Conservation (phyloP, 2,888 invertebrate species). For the Drosophila peninsularis region DNA sequence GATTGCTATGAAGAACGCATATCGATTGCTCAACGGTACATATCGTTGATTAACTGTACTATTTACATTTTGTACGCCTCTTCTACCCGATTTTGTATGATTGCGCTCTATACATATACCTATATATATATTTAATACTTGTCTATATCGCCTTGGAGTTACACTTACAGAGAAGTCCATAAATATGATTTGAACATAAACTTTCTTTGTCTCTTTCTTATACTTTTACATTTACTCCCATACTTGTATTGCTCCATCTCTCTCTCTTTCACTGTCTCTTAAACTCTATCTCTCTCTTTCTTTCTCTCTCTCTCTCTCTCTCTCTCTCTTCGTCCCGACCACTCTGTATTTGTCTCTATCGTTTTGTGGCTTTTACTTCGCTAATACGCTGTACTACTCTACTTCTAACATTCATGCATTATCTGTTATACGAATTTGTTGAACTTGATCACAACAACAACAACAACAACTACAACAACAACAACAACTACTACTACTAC, state of each 20-base stretch:
- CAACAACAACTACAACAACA: conserved; percentile 46
- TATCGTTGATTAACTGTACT: conserved; percentile 25
- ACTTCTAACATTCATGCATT: conserved; percentile 69
- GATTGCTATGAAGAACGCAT: too few species aligned
- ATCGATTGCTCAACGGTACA: conserved; percentile 18
- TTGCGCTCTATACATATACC: conserved; percentile 41
- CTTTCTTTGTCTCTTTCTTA: conserved; percentile 22
- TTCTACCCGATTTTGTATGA: conserved; percentile 31
- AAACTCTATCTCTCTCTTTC: conserved; percentile 20
- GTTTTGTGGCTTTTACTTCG: conserved; percentile 43
- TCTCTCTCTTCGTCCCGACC: conserved; percentile 33
- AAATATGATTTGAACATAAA: conserved; percentile 20
- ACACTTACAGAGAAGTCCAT: conserved; percentile 28
- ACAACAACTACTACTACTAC: conserved; percentile 41
- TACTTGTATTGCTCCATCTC: conserved; percentile 25
- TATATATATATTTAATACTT: conserved; percentile 6
- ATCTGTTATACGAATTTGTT: conserved; percentile 66
- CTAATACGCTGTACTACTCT: conserved; percentile 51
- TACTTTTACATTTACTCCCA: conserved; percentile 20
- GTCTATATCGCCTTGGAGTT: conserved; percentile 22
- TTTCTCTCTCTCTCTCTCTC: conserved; percentile 20
- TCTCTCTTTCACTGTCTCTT: conserved; percentile 27
- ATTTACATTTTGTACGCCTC: conserved; percentile 5
- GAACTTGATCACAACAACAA: conserved; percentile 60
- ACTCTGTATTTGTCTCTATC: conserved; percentile 37